phyloP scores from a whole-genome alignment of 2,888 invertebrate genomes.

The Terebella lapidaria region DNA sequence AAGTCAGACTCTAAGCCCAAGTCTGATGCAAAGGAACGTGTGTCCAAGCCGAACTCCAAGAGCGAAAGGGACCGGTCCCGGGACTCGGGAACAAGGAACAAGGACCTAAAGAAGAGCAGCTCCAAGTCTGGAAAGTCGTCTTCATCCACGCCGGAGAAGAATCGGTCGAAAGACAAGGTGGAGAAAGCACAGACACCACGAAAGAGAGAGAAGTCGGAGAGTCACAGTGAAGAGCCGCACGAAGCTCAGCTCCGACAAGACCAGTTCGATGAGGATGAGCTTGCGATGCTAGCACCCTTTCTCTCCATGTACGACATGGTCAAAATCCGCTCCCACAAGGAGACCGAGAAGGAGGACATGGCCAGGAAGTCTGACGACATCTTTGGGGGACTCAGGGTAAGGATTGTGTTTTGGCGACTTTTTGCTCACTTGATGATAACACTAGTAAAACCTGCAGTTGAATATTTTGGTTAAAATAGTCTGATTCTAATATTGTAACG shows the following conservation, averaged over 20 bases:
- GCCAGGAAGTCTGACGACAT: neutral
- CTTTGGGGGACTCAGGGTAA: too few species aligned
- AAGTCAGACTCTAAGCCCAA: neutral
- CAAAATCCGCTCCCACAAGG: constrained; percentile 37
- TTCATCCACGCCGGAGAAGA: neutral
- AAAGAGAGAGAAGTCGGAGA: neutral
- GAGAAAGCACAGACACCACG: neutral
- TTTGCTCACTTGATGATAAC: too few species aligned
- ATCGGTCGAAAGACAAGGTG: neutral
- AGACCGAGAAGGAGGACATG: constrained; percentile 7
- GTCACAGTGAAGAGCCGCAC: neutral
- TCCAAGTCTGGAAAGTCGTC: neutral
- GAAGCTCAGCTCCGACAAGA: neutral
- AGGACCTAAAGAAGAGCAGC: neutral
- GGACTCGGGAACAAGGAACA: constrained; percentile 5
- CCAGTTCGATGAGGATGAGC: neutral
- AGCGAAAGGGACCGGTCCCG: too few species aligned
- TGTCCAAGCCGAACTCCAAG: neutral
- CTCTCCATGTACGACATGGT: constrained; percentile 94
- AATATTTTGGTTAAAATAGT: too few species aligned
- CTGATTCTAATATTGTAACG: too few species aligned
- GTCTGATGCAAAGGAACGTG: neutral
- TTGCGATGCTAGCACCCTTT: constrained; percentile 58
- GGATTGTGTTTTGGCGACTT: too few species aligned
- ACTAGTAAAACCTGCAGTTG: too few species aligned